phyloP scores from a whole-genome alignment of 2,797 vertebrate genomes.

The Ciconia nigra region DNA sequence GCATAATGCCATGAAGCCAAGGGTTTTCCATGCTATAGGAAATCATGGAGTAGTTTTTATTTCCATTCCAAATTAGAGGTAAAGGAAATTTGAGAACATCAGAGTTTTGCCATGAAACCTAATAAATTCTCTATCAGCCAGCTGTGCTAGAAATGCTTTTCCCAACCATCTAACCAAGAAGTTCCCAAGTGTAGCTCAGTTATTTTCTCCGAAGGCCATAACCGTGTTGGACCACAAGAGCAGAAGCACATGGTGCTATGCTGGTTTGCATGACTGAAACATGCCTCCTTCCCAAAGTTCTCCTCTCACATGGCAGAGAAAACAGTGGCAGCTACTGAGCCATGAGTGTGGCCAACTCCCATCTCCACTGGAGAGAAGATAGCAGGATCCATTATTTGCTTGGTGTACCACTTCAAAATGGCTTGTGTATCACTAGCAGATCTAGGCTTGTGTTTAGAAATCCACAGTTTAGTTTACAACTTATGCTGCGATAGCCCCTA shows the following conservation, averaged over 20 bases:
- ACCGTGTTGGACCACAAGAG: neutral
- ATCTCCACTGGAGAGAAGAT: too few relatives aligned
- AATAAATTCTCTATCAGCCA: neutral
- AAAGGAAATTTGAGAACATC: neutral
- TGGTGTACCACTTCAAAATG: neutral
- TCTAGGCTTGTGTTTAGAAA: too few relatives aligned
- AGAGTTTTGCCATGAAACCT: neutral
- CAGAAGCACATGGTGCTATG: neutral
- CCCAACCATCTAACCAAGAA: neutral
- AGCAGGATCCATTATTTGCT: neutral
- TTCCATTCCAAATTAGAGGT: neutral
- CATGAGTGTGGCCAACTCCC: neutral
- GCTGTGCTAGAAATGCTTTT: neutral
- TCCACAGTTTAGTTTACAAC: neutral
- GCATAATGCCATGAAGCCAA: neutral
- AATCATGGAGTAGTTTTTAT: neutral
- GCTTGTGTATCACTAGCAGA: neutral
- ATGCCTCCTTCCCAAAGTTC: neutral
- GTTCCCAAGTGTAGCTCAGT: neutral
- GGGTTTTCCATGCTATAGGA: neutral
- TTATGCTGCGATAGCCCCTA: rapidly evolving
- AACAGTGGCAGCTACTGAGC: neutral
- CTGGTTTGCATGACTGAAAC: neutral
- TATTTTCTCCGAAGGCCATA: neutral
- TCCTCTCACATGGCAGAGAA: neutral